Evolutionary conservation across 2,888 invertebrate species (phyloP).

Genomic region (Synanthedon andrenaeformis): DNA sequence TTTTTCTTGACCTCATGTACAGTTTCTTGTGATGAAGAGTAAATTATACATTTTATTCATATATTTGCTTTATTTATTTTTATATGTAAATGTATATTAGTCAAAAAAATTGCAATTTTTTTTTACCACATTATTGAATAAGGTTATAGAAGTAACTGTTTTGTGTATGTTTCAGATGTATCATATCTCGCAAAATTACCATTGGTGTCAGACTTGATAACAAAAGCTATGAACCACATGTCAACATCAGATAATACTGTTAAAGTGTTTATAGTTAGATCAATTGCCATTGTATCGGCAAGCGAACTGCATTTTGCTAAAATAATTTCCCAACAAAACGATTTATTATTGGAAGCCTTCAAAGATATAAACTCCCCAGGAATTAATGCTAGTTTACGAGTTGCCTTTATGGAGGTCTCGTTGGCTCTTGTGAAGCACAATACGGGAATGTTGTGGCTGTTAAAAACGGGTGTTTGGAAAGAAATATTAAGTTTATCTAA

Average conservation of each 20-base stretch:
- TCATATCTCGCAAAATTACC: slow-evolving; percentile 26
- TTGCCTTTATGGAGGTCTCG: slow-evolving; percentile 76
- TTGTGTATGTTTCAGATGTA: slow-evolving; percentile 36
- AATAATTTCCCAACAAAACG: slow-evolving; percentile 49
- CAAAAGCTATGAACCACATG: slow-evolving; percentile 26
- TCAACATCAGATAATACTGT: slow-evolving; percentile 40
- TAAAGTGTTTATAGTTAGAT: slow-evolving; percentile 73
- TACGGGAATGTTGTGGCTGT: slow-evolving; percentile 75
- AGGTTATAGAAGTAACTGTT: too few species aligned
- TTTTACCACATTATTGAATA: too few species aligned
- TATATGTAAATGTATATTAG: too few species aligned
- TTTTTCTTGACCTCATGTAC: too few species aligned
- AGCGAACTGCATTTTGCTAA: slow-evolving; percentile 73
- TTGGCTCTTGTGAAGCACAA: slow-evolving; percentile 71
- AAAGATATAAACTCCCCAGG: slow-evolving; percentile 32
- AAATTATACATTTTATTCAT: too few species aligned
- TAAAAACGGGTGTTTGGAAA: slow-evolving; percentile 73
- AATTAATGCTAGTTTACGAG: slow-evolving; percentile 72
- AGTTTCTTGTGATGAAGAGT: too few species aligned
- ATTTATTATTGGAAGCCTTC: slow-evolving; percentile 27
- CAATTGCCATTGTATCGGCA: slow-evolving; percentile 70
- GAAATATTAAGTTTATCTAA: slow-evolving; percentile 72
- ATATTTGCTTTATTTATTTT: too few species aligned
- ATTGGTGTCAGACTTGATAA: slow-evolving; percentile 33
- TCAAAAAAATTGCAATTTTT: too few species aligned